Percentiles rank a stretch among this genome's conserved stretches.
Evolutionary conservation across 2,113 vertebrate genomes (phyloP).

Genomic region (Halichoerus grypus): DNA sequence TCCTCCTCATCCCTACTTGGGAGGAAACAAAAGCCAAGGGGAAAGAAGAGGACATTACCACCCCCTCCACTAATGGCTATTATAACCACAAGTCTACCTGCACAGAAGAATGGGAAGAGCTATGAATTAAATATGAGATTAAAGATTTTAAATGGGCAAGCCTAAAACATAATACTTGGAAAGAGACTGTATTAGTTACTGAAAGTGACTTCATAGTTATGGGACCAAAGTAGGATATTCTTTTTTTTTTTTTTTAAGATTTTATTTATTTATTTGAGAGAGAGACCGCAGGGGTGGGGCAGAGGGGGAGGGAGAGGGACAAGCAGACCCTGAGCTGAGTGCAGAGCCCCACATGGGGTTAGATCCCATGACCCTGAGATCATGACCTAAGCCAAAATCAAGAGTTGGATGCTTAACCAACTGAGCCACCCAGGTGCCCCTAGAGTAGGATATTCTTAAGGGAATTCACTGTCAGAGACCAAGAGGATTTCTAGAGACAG

Average conservation of each 20-base stretch:
- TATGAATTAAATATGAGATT: not conserved
- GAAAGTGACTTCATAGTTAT: not conserved
- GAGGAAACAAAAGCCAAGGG: not conserved
- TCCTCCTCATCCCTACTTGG: not conserved
- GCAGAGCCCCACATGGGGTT: not conserved
- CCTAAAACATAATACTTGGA: not conserved
- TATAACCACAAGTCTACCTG: not conserved
- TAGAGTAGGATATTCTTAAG: not conserved
- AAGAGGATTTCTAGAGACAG: conserved; percentile 13
- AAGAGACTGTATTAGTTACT: not conserved
- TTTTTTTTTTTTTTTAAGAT: not conserved
- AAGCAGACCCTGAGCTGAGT: not conserved
- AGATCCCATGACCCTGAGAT: not conserved
- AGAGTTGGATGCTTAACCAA: not conserved
- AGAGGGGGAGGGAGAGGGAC: not conserved
- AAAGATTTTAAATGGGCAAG: not conserved
- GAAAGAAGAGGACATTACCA: not conserved
- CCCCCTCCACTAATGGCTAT: not conserved
- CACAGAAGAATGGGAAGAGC: not conserved
- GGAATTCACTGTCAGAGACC: not conserved
- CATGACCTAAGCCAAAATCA: not conserved
- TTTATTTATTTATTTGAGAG: not conserved
- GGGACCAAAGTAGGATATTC: not conserved
- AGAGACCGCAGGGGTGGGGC: not conserved
- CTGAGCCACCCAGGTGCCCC: not conserved